Conservation (phyloP, 2,888 invertebrate genomes). For the Tethea ocularis region DNA sequence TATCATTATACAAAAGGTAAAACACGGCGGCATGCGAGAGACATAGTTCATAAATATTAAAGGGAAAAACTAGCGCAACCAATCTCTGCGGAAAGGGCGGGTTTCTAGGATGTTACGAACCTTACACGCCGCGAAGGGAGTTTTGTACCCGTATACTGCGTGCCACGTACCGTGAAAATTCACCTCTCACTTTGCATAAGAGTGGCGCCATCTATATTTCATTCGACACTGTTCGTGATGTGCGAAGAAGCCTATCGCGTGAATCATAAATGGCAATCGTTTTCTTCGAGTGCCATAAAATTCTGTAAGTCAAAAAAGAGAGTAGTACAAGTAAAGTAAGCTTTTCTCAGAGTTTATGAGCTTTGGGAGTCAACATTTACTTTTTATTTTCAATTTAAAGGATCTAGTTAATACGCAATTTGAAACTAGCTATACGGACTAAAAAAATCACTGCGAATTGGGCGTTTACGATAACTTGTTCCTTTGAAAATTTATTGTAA, state of each 20-base stretch:
- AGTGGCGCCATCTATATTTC: conserved; percentile 73
- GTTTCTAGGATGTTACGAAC: conserved; percentile 12
- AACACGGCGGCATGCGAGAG: conserved; percentile 65
- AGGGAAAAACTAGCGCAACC: conserved; percentile 66
- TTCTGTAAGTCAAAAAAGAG: conserved; percentile 47
- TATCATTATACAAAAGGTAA: conserved; percentile 68
- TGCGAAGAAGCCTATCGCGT: conserved; percentile 68
- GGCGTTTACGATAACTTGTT: no score
- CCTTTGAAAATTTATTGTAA: no score
- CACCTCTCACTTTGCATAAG: conserved; percentile 72
- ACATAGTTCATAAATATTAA: conserved; percentile 77
- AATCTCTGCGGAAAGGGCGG: conserved; percentile 67
- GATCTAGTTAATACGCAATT: conserved; percentile 24
- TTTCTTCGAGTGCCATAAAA: conserved; percentile 64
- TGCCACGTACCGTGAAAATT: conserved; percentile 65
- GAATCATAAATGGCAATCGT: conserved; percentile 76
- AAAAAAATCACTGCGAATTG: background rate
- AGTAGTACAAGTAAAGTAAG: conserved; percentile 34
- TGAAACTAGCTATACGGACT: no score
- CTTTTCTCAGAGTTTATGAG: conserved; percentile 46
- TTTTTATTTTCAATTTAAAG: conserved; percentile 40
- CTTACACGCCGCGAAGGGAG: conserved; percentile 17
- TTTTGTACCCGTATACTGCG: conserved; percentile 36
- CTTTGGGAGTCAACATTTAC: conserved; percentile 38
- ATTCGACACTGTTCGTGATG: conserved; percentile 63